These are phyloP conservation scores for Scomber scombrus DNA, from an alignment of 2,113 vertebrate genomes.

Conservation along the genomic window DNA sequence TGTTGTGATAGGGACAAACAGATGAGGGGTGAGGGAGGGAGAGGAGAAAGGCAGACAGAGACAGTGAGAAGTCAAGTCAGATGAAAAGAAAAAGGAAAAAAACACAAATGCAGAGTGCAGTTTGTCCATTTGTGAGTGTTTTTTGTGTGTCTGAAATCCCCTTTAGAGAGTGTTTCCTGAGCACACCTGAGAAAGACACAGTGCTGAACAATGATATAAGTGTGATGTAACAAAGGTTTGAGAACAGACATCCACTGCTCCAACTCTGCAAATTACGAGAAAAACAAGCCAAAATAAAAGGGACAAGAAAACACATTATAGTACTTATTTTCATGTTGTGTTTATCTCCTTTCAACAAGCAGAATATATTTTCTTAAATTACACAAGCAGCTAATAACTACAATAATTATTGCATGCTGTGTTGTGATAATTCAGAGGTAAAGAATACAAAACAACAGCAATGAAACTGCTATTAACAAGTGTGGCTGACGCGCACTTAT, in stretches of 20 bases:
- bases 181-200: slow-evolving; percentile 37
- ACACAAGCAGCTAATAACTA: slow-evolving; percentile 11
- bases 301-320: not conserved
- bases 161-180: slow-evolving; percentile 2
- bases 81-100: slow-evolving; percentile 29
- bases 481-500: slow-evolving; percentile 68
- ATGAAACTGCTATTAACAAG: slow-evolving; percentile 76
- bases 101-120: slow-evolving; percentile 2
- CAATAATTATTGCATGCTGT: slow-evolving; percentile 12
- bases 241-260: not conserved
- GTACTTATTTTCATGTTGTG: not conserved
- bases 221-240: slow-evolving; percentile 15
- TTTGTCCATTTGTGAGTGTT: slow-evolving; percentile 43
- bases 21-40: slow-evolving; percentile 39
- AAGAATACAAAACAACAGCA: slow-evolving; percentile 50
- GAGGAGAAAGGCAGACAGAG: slow-evolving; percentile 23
- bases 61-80: slow-evolving; percentile 40
- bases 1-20: slow-evolving; percentile 70
- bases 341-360: slow-evolving; percentile 1
- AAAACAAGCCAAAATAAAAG: slow-evolving; percentile 6
- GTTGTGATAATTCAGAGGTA: slow-evolving; percentile 46
- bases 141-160: slow-evolving; percentile 31
- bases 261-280: slow-evolving; percentile 1
- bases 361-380: slow-evolving; percentile 13
- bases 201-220: slow-evolving; percentile 21